Conservation (phyloP, 1,140 invertebrate species). For the Calephelis virginiensis region DNA sequence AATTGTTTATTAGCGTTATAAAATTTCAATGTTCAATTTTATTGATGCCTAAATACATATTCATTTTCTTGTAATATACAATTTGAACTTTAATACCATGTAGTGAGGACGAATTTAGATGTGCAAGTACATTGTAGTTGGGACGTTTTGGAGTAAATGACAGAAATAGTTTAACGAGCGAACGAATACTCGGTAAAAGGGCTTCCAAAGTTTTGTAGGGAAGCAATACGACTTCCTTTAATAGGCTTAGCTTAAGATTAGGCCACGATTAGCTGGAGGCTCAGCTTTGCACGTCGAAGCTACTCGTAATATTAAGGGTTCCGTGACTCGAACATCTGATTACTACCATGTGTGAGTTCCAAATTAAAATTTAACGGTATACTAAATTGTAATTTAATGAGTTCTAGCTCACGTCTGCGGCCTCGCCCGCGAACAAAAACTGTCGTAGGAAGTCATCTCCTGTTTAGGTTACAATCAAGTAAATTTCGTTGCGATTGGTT, state of each 20-base stretch:
- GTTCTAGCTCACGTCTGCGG: too few species aligned
- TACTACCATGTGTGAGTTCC: constrained; percentile 36
- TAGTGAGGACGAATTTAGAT: constrained; percentile 25
- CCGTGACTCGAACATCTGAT: constrained; percentile 51
- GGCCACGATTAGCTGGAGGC: constrained; percentile 65
- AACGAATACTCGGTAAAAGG: constrained; percentile 51
- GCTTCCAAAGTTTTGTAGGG: constrained; percentile 75
- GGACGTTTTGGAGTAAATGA: constrained; percentile 27
- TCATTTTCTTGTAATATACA: background rate
- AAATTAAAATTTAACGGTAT: constrained; percentile 15
- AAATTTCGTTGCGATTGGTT: too few species aligned
- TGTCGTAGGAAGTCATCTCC: too few species aligned
- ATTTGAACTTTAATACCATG: constrained; percentile 22
- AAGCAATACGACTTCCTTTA: constrained; percentile 74
- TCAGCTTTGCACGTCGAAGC: constrained; percentile 51
- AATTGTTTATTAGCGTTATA: constrained; percentile 55
- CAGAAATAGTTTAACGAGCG: constrained; percentile 61
- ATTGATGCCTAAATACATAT: constrained; percentile 34
- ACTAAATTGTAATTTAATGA: constrained; percentile 11
- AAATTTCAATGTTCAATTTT: constrained; percentile 65
- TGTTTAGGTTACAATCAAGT: too few species aligned
- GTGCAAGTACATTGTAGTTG: constrained; percentile 18
- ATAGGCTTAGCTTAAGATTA: constrained; percentile 75
- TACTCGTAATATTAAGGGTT: constrained; percentile 60
- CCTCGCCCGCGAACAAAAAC: too few species aligned